Evolutionary conservation across 1,140 invertebrate species (phyloP).

Genomic region (Holcopasites calliopsidis): DNA sequence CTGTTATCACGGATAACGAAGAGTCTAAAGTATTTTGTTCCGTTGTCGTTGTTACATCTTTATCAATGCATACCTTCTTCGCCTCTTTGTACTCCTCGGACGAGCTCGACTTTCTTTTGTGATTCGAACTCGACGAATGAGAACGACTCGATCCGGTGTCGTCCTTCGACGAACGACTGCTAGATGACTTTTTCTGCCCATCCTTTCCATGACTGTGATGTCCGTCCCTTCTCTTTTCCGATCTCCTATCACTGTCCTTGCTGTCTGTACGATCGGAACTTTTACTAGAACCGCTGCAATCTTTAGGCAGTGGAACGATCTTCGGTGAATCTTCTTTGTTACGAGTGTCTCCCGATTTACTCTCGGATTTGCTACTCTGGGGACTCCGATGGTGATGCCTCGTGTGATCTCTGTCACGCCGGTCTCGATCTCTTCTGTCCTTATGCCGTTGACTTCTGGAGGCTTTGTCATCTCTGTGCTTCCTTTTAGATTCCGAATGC

Average conservation of each 20-base stretch:
- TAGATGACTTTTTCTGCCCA: slow-evolving; percentile 46
- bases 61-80: slow-evolving; percentile 44
- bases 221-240: slow-evolving; percentile 52
- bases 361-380: slow-evolving; percentile 47
- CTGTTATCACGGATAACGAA: slow-evolving; percentile 3
- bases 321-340: slow-evolving; percentile 34
- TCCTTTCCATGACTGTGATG: slow-evolving; percentile 46
- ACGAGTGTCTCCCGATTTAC: slow-evolving; percentile 17
- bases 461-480: slow-evolving; percentile 58
- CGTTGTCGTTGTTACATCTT: slow-evolving; percentile 20
- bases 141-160: slow-evolving; percentile 49
- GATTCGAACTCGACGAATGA: slow-evolving; percentile 65
- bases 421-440: slow-evolving; percentile 62
- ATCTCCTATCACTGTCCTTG: slow-evolving; percentile 49
- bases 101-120: slow-evolving; percentile 57
- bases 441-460: slow-evolving; percentile 62
- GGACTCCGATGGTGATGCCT: slow-evolving; percentile 61
- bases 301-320: slow-evolving; percentile 4
- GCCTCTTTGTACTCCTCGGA: slow-evolving; percentile 41
- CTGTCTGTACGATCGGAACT: slow-evolving; percentile 31
- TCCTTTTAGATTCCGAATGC: slow-evolving; percentile 45
- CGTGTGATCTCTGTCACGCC: slow-evolving; percentile 59
- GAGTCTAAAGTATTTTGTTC: slow-evolving; percentile 31
- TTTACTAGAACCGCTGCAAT: slow-evolving; percentile 47
- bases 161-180: slow-evolving; percentile 37